These are phyloP conservation scores for Eupithecia insigniata DNA, from an alignment of 2,888 invertebrate genomes.

Conservation along the genomic window DNA sequence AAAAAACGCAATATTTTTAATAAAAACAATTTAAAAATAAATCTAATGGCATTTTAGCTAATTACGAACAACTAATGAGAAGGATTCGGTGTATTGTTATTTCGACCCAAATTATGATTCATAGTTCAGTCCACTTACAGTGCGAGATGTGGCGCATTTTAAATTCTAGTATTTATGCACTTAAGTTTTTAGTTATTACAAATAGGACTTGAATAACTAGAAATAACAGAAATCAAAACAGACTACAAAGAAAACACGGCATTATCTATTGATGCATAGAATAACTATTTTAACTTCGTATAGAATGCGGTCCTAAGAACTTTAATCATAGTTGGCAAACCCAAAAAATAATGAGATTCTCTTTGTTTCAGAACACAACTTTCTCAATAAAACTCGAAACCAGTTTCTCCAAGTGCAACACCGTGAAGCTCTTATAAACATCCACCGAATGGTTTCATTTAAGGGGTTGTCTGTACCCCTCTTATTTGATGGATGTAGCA, in stretches of 20 bases:
- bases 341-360: neutral
- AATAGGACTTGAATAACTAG: neutral
- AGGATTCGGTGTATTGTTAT: too few relatives aligned
- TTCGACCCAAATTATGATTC: too few relatives aligned
- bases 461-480: slow-evolving; percentile 37
- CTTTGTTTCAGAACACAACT: slow-evolving; percentile 1
- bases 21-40: too few relatives aligned
- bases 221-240: neutral
- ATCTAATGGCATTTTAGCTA: too few relatives aligned
- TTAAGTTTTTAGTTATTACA: neutral
- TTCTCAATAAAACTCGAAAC: slow-evolving; percentile 24
- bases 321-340: neutral
- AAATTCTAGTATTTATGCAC: neutral
- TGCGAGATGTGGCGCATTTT: neutral
- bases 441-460: slow-evolving; percentile 30
- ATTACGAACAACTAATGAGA: too few relatives aligned
- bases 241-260: neutral
- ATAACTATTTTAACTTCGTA: neutral
- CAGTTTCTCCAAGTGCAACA: slow-evolving; percentile 27
- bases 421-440: slow-evolving; percentile 32
- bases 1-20: too few relatives aligned
- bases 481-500: slow-evolving; percentile 45
- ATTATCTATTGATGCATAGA: neutral
- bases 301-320: neutral
- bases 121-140: neutral